Evolutionary conservation across 2,113 vertebrate species (phyloP).

Genomic region (Sinocyclocheilus anshuiensis): DNA sequence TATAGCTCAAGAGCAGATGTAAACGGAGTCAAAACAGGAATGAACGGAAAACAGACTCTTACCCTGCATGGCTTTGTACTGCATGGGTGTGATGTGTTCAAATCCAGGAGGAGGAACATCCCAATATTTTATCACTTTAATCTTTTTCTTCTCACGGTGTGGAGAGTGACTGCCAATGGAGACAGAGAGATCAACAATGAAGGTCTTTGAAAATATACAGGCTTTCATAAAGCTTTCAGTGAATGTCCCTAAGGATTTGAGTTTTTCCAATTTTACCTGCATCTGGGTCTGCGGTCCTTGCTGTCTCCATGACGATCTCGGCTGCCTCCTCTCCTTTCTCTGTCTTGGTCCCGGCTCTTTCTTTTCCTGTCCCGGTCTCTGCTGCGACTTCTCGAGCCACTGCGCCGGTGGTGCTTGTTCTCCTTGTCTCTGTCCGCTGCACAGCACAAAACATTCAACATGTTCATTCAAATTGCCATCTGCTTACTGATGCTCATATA

Average conservation of each 20-base stretch:
- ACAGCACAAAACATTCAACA: not conserved
- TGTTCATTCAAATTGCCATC: not conserved
- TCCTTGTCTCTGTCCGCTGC: slow-evolving; percentile 87
- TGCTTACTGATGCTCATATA: not conserved
- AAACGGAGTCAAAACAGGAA: not conserved
- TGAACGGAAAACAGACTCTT: not conserved
- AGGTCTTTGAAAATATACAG: not conserved
- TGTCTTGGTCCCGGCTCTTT: slow-evolving; percentile 80
- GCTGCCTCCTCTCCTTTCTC: slow-evolving; percentile 76
- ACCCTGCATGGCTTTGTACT: slow-evolving; percentile 98
- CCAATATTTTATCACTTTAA: slow-evolving; percentile 92
- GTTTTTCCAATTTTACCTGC: slow-evolving; percentile 65
- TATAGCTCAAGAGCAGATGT: not conserved
- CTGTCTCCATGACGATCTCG: slow-evolving; percentile 82
- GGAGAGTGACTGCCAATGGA: slow-evolving; percentile 80
- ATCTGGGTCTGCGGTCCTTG: slow-evolving; percentile 84
- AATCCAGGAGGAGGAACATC: slow-evolving; percentile 90
- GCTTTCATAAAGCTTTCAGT: not conserved
- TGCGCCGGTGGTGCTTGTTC: slow-evolving; percentile 87
- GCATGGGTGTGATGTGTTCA: slow-evolving; percentile 92
- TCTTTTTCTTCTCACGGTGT: slow-evolving; percentile 91
- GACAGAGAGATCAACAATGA: slow-evolving; percentile 29
- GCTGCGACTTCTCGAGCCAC: slow-evolving; percentile 86
- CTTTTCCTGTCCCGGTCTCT: slow-evolving; percentile 85
- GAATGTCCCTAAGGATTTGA: not conserved